Conservation (phyloP, 2,797 vertebrate species). For the Tapirus indicus region DNA sequence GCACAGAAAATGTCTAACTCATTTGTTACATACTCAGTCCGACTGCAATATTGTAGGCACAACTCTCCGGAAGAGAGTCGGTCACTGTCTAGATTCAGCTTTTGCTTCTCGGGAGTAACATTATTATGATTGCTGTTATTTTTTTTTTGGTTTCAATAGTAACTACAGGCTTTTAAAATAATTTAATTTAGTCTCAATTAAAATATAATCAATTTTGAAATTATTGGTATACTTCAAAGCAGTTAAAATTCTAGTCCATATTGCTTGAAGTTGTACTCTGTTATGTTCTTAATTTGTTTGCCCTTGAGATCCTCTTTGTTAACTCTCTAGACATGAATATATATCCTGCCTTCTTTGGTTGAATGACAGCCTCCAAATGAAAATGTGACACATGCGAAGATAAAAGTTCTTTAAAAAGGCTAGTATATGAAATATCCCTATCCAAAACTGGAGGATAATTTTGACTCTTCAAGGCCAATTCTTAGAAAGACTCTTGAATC, state of each 20-base stretch:
- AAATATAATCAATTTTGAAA: background rate
- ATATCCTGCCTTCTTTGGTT: background rate
- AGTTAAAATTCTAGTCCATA: background rate
- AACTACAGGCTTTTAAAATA: background rate
- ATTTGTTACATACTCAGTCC: background rate
- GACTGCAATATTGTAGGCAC: background rate
- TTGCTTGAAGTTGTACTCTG: background rate
- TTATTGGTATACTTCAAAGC: background rate
- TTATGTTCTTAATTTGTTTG: background rate
- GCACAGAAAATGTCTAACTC: background rate
- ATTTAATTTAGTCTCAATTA: background rate
- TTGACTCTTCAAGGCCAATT: background rate
- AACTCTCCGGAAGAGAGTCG: background rate
- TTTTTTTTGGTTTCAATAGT: background rate
- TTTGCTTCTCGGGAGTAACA: background rate
- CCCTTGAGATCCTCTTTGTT: background rate
- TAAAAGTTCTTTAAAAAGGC: background rate
- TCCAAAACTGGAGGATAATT: background rate
- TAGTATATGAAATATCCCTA: background rate
- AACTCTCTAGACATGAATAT: background rate
- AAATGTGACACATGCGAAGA: background rate
- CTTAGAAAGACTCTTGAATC: background rate
- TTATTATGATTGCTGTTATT: background rate
- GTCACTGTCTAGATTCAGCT: background rate
- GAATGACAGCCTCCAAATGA: too few relatives aligned